Conservation (phyloP, 2,113 vertebrate genomes). For the Colossoma macropomum region DNA sequence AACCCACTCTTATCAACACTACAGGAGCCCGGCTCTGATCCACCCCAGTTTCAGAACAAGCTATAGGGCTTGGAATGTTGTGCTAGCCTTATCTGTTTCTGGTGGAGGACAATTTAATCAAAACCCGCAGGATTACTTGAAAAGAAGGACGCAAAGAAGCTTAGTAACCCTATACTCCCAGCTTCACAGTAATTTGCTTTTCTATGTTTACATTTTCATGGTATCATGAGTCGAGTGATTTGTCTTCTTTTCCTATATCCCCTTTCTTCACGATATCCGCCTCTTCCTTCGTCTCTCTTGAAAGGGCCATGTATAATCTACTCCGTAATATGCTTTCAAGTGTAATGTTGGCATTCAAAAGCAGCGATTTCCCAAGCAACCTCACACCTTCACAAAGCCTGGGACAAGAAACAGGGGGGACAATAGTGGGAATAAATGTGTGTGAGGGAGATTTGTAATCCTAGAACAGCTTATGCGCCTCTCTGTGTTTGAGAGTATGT, state of each 20-base stretch:
- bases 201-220: conserved; percentile 27
- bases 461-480: conserved; percentile 4
- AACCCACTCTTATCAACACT: conserved; percentile 38
- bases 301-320: conserved; percentile 24
- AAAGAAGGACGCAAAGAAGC: conserved; percentile 40
- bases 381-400: conserved; percentile 36
- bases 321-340: conserved; percentile 33
- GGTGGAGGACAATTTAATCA: conserved; percentile 45
- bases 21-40: conserved; percentile 34
- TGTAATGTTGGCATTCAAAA: conserved; percentile 9
- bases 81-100: conserved; percentile 40
- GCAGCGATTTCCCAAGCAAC: conserved; percentile 35
- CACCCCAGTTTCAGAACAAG: conserved; percentile 45
- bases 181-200: conserved; percentile 49
- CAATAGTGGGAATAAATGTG: conserved; percentile 12
- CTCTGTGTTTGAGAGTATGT: conserved; percentile 11
- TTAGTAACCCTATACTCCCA: conserved; percentile 37
- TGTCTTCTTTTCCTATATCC: background rate
- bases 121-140: conserved; percentile 36
- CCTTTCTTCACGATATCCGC: background rate
- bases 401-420: conserved; percentile 5
- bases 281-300: conserved; percentile 7
- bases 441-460: conserved; percentile 20
- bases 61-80: conserved; percentile 44
- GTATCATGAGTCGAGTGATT: conserved; percentile 6